phyloP scores from a whole-genome alignment of 2,888 invertebrate species.

The Drosophila mercatorum region DNA sequence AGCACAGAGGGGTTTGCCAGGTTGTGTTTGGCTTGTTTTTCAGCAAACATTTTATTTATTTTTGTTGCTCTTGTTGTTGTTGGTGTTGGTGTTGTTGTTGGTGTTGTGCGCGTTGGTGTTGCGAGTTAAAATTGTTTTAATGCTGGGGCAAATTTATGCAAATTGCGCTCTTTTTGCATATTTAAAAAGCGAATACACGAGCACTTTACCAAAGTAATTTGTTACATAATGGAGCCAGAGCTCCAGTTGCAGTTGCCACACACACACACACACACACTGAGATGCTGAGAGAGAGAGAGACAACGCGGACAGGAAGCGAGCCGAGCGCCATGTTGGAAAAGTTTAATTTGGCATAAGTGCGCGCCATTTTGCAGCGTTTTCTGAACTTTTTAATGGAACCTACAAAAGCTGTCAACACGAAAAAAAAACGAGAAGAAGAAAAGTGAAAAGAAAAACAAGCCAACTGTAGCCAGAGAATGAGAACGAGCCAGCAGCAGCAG shows the following conservation, averaged over 20 bases:
- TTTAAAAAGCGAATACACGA: constrained; percentile 84
- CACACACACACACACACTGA: constrained; percentile 6
- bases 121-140: constrained; percentile 84
- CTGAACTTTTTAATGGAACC: constrained; percentile 68
- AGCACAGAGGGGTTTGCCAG: background rate
- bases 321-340: constrained; percentile 76
- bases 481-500: background rate
- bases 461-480: constrained; percentile 5
- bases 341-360: constrained; percentile 82
- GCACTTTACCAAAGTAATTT: constrained; percentile 84
- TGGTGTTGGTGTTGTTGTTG: constrained; percentile 28
- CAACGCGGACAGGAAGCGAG: constrained; percentile 31
- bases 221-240: constrained; percentile 74
- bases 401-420: constrained; percentile 59
- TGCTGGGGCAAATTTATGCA: constrained; percentile 84
- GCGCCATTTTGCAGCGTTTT: constrained; percentile 81
- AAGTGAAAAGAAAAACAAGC: constrained; percentile 6
- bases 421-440: constrained; percentile 8
- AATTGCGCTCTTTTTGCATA: constrained; percentile 85
- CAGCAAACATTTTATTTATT: constrained; percentile 30
- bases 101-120: constrained; percentile 66
- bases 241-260: constrained; percentile 29
- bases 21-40: constrained; percentile 23
- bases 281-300: constrained; percentile 18
- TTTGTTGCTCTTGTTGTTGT: constrained; percentile 1